Base-by-base conservation (phyloP, 2,888 invertebrate genomes). In the Metellina segmentata region DNA sequence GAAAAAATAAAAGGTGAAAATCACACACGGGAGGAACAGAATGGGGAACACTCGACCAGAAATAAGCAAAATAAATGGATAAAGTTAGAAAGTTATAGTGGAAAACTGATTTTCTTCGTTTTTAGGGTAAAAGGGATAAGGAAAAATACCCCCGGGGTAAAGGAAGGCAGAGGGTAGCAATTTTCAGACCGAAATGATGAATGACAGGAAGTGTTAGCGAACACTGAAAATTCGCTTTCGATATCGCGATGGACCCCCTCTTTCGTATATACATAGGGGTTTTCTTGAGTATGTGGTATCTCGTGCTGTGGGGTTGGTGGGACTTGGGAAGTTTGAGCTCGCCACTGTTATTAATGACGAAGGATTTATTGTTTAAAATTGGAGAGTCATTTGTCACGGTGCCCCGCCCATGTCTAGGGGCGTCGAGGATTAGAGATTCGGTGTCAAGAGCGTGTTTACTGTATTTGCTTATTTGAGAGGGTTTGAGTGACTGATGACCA, bases 341-440 rank as follows among this genome's bases (percentile, higher is more conserved):
- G 49, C 19, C 53, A 53, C 77, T 82, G 70, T 90, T 90, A 90
- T 90, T 90, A 90, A 90, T 90, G 89, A 72, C 52, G 78, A 49
- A 79, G 89, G 89, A 90, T 90, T 90, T 90, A 90, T 90, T 90
- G 89, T 90, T 90, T 83, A 85, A 90, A 90, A 85, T 90, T 90
- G 89, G 34, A 85, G 89, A 85, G 89, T 85, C 89, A 72, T 90
- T 85, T 83, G 89, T 90, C 85, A 85, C 49, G 89, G 79, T 85
- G 85, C 71, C 19, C 69, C 89, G 75, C 72, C 79, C 78, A 49
- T 70, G 53, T 71, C 20, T 34, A 20, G n/a, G 20, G 34, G 13
- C 16, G 53, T 69, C 69, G 70, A 34, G 79, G 83, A 78, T 85
- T 83, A 77, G 48, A 51, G 52, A 77, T 83, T 85, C 52, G 52